Percentiles rank a stretch among this genome's conserved stretches.
phyloP scores from a whole-genome alignment of 2,888 invertebrate genomes.

The Tiliacea aurago region DNA sequence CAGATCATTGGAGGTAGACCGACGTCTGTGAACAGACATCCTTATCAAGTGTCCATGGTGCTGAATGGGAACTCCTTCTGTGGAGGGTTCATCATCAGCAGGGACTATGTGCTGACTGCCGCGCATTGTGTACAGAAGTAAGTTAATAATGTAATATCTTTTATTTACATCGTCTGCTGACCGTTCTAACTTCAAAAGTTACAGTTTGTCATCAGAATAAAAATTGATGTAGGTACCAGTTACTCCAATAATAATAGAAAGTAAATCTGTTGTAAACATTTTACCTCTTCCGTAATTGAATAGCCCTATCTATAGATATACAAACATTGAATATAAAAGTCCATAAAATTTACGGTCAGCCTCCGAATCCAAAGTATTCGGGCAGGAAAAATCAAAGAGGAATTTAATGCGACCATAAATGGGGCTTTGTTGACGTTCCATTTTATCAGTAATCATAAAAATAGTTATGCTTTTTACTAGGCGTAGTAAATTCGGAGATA shows the following conservation, averaged over 20 bases:
- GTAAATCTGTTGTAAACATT: constrained; percentile 8
- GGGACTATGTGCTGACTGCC: constrained; percentile 83
- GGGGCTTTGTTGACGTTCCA: constrained; percentile 56
- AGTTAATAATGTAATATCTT: constrained; percentile 61
- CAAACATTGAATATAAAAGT: constrained; percentile 46
- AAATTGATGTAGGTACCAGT: not conserved
- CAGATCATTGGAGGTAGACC: constrained; percentile 87
- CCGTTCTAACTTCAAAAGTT: not conserved
- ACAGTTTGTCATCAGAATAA: not conserved
- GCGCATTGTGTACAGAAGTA: constrained; percentile 88
- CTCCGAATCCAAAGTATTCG: constrained; percentile 45
- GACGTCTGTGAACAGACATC: constrained; percentile 83
- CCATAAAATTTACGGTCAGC: constrained; percentile 38
- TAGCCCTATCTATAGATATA: constrained; percentile 29
- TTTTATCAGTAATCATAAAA: constrained; percentile 68
- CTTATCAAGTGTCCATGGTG: constrained; percentile 87
- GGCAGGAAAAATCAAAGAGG: constrained; percentile 53
- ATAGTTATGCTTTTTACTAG: constrained; percentile 66
- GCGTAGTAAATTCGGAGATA: constrained; percentile 65
- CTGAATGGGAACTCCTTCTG: constrained; percentile 87
- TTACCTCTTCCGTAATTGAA: constrained; percentile 21
- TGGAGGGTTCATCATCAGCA: constrained; percentile 87
- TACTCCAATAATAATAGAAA: constrained; percentile 2
- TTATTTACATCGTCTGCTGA: not conserved
- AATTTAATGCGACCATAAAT: constrained; percentile 62